Percentiles rank a stretch among this genome's conserved stretches.
These are phyloP conservation scores for Triplophysa bombifrons DNA, from an alignment of 2,797 vertebrate species.

Conservation along the genomic window DNA sequence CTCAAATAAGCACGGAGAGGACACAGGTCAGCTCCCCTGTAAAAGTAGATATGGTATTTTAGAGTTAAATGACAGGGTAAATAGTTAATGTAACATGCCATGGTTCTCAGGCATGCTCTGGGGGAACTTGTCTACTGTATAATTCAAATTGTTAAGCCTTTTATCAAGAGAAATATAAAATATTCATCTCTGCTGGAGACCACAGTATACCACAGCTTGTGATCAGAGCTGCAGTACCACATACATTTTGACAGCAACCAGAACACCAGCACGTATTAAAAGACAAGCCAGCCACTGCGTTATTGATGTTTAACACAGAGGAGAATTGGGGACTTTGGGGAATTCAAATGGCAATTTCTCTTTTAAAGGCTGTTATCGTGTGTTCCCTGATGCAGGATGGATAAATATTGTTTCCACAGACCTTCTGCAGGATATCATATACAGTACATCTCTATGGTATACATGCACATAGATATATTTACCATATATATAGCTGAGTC, in stretches of 20 bases:
- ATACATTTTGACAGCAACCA: slow-evolving; percentile 30
- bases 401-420: slow-evolving; percentile 3
- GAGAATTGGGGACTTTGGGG: background rate
- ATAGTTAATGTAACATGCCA: slow-evolving; percentile 72
- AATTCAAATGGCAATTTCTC: slow-evolving; percentile 14
- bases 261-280: slow-evolving; percentile 22
- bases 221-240: slow-evolving; percentile 28
- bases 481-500: background rate
- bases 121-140: slow-evolving; percentile 73
- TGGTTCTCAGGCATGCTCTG: slow-evolving; percentile 69
- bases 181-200: slow-evolving; percentile 70
- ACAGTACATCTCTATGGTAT: background rate
- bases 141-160: slow-evolving; percentile 76
- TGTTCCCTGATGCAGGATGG: slow-evolving; percentile 15
- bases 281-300: slow-evolving; percentile 28
- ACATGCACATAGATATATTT: no score
- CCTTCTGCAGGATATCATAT: background rate
- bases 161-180: slow-evolving; percentile 78
- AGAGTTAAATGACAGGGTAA: slow-evolving; percentile 56
- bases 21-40: slow-evolving; percentile 26
- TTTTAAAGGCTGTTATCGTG: slow-evolving; percentile 2
- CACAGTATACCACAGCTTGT: slow-evolving; percentile 33
- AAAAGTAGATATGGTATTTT: slow-evolving; percentile 29
- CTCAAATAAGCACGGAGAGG: background rate
- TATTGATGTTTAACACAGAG: slow-evolving; percentile 26